Conservation (phyloP, 1,140 invertebrate genomes). For the Bombus pyrosoma region DNA sequence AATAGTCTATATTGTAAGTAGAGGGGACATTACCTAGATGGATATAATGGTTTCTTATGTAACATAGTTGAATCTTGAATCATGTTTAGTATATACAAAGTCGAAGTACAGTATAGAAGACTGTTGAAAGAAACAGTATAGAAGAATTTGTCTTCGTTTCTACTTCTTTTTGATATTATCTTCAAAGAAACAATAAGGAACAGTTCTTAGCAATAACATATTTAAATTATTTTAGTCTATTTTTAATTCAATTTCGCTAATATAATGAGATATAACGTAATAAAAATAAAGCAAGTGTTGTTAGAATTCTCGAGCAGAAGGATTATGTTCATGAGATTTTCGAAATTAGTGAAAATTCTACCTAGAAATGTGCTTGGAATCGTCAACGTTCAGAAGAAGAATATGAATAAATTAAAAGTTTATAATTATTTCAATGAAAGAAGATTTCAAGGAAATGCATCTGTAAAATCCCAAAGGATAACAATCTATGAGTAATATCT, state of each 20-base stretch:
- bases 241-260: not conserved
- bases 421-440: slow-evolving; percentile 67
- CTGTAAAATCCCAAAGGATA: slow-evolving; percentile 74
- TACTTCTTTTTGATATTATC: not conserved
- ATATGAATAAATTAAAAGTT: slow-evolving; percentile 70
- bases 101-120: not conserved
- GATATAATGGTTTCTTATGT: not conserved
- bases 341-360: slow-evolving; percentile 75
- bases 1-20: not conserved
- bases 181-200: not conserved
- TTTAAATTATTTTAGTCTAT: not conserved
- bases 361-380: slow-evolving; percentile 76
- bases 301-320: slow-evolving; percentile 81
- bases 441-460: slow-evolving; percentile 80
- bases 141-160: not conserved
- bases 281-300: slow-evolving; percentile 66
- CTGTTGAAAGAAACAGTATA: too few species aligned
- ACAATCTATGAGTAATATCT: not conserved
- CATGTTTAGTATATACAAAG: too few species aligned
- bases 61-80: not conserved
- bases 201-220: not conserved
- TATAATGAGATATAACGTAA: not conserved
- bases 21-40: not conserved
- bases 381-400: slow-evolving; percentile 65
- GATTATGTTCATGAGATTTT: slow-evolving; percentile 76